A percentile compares a stretch with the other conserved stretches of the same genome.
These are phyloP conservation scores for Scaptomyza parva DNA, from an alignment of 2,888 invertebrate genomes.

Conservation along the genomic window DNA sequence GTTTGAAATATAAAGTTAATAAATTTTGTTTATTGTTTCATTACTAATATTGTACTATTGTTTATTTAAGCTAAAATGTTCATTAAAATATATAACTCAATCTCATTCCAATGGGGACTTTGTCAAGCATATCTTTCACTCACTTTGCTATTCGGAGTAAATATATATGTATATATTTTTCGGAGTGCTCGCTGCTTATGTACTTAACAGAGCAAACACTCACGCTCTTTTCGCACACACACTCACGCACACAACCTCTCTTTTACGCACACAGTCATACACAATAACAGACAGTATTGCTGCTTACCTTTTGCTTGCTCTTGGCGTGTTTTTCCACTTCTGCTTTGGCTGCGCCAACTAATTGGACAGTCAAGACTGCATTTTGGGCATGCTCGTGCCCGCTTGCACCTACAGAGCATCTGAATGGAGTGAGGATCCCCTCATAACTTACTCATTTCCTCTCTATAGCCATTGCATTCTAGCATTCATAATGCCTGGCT, in stretches of 20 bases:
- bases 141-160: constrained; percentile 58
- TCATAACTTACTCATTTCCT: constrained; percentile 17
- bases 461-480: constrained; percentile 51
- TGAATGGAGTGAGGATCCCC: constrained; percentile 29
- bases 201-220: constrained; percentile 28
- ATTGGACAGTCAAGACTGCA: constrained; percentile 61
- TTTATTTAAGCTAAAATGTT: not conserved
- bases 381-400: constrained; percentile 54
- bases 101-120: not conserved
- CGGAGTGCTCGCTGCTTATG: constrained; percentile 57
- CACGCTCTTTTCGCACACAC: constrained; percentile 30
- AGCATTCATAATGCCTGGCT: constrained; percentile 13
- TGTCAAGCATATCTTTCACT: constrained; percentile 30
- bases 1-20: no score
- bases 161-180: constrained; percentile 29
- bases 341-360: constrained; percentile 57
- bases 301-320: constrained; percentile 43
- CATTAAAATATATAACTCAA: not conserved
- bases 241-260: constrained; percentile 3
- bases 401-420: constrained; percentile 45
- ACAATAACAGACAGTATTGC: constrained; percentile 10
- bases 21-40: no score
- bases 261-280: not conserved
- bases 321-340: constrained; percentile 11
- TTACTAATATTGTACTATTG: not conserved